Evolutionary conservation across 1,140 invertebrate genomes (phyloP).

Genomic region (Solenopsis invicta): DNA sequence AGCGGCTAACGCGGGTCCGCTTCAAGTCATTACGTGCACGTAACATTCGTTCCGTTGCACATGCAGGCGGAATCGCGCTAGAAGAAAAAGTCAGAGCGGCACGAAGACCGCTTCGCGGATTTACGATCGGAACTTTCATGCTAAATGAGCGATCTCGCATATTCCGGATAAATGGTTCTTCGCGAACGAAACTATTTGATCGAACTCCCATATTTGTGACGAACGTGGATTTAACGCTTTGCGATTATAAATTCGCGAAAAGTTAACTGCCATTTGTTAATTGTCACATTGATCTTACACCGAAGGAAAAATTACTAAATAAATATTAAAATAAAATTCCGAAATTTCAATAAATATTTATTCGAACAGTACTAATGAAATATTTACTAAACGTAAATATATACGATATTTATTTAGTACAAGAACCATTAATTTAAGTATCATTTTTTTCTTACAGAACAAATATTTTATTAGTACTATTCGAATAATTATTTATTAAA

Average conservation of each 20-base stretch:
- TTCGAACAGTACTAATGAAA: no score
- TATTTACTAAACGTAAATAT: no score
- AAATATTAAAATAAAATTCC: no score
- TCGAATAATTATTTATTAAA: no score
- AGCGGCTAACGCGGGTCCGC: conserved; percentile 1
- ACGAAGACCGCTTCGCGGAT: conserved; percentile 36
- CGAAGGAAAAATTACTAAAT: no score
- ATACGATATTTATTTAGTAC: no score
- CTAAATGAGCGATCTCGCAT: conserved; percentile 29
- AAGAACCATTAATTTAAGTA: no score
- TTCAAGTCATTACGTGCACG: conserved; percentile 70
- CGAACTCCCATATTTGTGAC: background rate
- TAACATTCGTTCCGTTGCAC: conserved; percentile 60
- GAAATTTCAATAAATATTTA: no score
- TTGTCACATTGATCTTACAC: background rate
- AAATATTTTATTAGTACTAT: no score
- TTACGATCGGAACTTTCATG: conserved; percentile 12
- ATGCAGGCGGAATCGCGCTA: conserved; percentile 45
- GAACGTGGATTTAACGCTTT: background rate
- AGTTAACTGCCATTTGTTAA: background rate
- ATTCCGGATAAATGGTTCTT: conserved; percentile 6
- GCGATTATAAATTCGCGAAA: background rate
- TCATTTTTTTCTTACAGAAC: no score
- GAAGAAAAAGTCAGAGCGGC: conserved; percentile 25
- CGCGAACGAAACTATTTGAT: background rate